Base-by-base conservation (phyloP, 2,113 vertebrate species). In the Elgaria multicarinata region DNA sequence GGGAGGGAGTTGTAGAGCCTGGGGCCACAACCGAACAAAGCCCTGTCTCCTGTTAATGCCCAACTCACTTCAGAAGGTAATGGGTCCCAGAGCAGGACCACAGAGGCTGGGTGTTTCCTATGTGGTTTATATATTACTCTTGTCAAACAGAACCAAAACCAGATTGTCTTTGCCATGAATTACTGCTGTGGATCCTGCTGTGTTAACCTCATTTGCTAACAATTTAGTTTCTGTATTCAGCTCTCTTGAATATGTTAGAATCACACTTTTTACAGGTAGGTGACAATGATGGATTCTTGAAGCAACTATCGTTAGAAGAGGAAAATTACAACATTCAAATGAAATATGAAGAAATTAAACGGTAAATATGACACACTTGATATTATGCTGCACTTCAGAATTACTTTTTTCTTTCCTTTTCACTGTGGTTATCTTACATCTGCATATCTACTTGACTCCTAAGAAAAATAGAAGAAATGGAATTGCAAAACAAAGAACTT, bases 401-500 rank as follows among this genome's bases (percentile, higher is more conserved):
- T 83, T 69, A 10, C 7, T 53, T 50, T 26, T 75, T 76, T 26
- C 33, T n/a, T 16, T 24, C 28, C 71, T 26, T 33, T 50, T 33
- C 66, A 77, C n/a, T 77, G 44, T 69, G 28, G 22, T 78, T 66
- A 78, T 6, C 72, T 44, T 78, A 71, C n/a, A 14, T 7, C 4
- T 78, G 24, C 36, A 3, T 62, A 16, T 67, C 31, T 83, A 64
- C 58, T 82, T 83, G 28, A 64, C 71, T 89, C 50, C 66, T 92
- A 96, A 98, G 98, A 90, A 96, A 96, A 91, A 94, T 98, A 88
- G 97, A 98, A 90, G 92, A 96, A 87, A 87, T 98, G 95, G 96
- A 97, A 90, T 91, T 92, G 89, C 97, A 98, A 94, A 98, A 99
- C 89, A 88, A 96, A 93, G 96, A 97, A 89, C 97, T 99, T 92